Base-by-base conservation (phyloP, 2,113 vertebrate species). In the Petaurus breviceps region DNA sequence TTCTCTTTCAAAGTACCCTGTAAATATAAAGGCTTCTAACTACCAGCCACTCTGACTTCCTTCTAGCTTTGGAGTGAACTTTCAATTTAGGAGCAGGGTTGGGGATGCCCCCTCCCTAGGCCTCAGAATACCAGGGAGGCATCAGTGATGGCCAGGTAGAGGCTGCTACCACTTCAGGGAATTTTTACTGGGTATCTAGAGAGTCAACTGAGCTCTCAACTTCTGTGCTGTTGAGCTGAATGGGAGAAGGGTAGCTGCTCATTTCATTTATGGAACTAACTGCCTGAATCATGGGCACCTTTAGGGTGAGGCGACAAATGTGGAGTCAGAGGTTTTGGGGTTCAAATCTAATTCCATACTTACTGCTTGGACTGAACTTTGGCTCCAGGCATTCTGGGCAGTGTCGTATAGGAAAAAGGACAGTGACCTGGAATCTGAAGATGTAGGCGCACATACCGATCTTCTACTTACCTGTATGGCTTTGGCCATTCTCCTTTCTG, bases 151-250 rank as follows among this genome's bases (percentile, higher is more conserved):
- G 92, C 61, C 84, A 52, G 51, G 12, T 5, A 47, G 5, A n/a
- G 37, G 25, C 25, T 55, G 19, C 89, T 49, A 8, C 22, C n/a
- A 31, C 26, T 19, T 52, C 46, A 16, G 50, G 46, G 0, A 89
- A 46, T 77, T 23, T 46, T 92, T 89, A 92, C 51, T 37, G 19
- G 3, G 12, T 43, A 24, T 37, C 28, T 52, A 47, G 31, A 37
- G 57, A 37, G 92, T 55, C 31, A 28, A 16, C 3, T 91, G 91
- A 92, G 51, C 26, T 43, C 49, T 96, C 49, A 6, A 68, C 57
- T 96, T 95, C 91, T 61, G 53, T 53, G 84, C 26, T 97, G 31
- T 92, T 97, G 92, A 93, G 12, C 89, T 92, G 95, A 49, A 51
- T 23, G 54, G 10, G 51, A 92, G 52, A 89, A 93, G 51, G 51